phyloP scores from a whole-genome alignment of 1,140 invertebrate species.

The Drosophila sucinea region DNA sequence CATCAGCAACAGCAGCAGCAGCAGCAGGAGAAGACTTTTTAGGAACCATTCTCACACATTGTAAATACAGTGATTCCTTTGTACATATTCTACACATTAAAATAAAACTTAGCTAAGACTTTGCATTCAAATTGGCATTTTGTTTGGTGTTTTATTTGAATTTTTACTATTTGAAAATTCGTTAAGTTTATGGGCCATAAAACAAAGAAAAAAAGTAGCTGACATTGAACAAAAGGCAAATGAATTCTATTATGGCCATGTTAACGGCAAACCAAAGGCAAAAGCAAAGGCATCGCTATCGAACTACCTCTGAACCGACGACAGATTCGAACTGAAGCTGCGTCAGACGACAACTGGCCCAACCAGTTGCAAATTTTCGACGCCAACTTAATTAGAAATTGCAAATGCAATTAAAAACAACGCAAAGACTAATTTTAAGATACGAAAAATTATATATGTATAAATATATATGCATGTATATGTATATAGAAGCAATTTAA shows the following conservation, averaged over 20 bases:
- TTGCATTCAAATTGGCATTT: slow-evolving; percentile 43
- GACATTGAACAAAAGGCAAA: slow-evolving; percentile 70
- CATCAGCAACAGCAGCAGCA: slow-evolving; percentile 1
- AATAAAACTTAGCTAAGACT: slow-evolving; percentile 63
- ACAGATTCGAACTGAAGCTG: neutral
- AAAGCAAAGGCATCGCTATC: slow-evolving; percentile 40
- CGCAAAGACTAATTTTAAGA: slow-evolving; percentile 45
- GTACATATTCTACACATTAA: slow-evolving; percentile 50
- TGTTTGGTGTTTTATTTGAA: slow-evolving; percentile 5
- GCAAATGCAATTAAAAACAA: slow-evolving; percentile 75
- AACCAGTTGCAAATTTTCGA: slow-evolving; percentile 61
- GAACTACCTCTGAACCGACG: slow-evolving; percentile 41
- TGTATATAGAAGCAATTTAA: slow-evolving; percentile 21
- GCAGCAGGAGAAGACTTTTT: neutral
- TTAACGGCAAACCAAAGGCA: slow-evolving; percentile 64
- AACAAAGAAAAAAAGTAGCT: slow-evolving; percentile 70
- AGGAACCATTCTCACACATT: slow-evolving; percentile 34
- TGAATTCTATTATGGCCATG: slow-evolving; percentile 10
- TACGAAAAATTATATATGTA: slow-evolving; percentile 54
- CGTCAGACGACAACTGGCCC: neutral
- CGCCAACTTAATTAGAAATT: slow-evolving; percentile 74
- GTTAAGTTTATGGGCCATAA: slow-evolving; percentile 59
- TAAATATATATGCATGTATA: slow-evolving; percentile 17
- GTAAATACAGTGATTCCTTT: slow-evolving; percentile 40
- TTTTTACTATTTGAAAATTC: slow-evolving; percentile 46